Evolutionary conservation across 2,888 invertebrate species (phyloP).

Genomic region (Malthinus flaveolus): DNA sequence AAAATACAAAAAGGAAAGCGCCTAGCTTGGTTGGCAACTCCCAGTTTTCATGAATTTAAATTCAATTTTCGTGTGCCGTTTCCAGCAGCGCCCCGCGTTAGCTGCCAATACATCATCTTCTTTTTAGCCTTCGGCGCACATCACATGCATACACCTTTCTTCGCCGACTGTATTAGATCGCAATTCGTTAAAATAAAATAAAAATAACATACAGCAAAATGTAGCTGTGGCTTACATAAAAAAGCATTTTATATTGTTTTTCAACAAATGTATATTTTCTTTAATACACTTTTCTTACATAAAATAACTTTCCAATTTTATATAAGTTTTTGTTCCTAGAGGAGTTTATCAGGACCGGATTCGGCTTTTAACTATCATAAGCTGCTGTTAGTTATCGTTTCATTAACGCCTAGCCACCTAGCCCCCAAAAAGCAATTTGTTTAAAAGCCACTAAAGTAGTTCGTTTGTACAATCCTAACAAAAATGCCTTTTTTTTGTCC

Average conservation of each 20-base stretch:
- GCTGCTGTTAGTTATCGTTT: no score
- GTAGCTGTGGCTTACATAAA: conserved; percentile 16
- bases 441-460: no score
- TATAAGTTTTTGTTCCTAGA: no score
- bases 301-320: no score
- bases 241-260: conserved; percentile 9
- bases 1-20: conserved; percentile 29
- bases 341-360: no score
- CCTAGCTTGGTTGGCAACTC: conserved; percentile 43
- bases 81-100: conserved; percentile 42
- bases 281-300: no score
- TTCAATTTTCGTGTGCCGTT: conserved; percentile 53
- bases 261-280: no score
- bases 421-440: no score
- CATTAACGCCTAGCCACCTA: no score
- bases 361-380: no score
- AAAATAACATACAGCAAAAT: conserved; percentile 30
- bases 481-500: no score
- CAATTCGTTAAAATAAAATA: conserved; percentile 30
- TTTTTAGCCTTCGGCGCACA: conserved; percentile 44
- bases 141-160: conserved; percentile 42
- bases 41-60: conserved; percentile 54
- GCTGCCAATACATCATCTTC: conserved; percentile 52
- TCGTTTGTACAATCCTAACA: no score
- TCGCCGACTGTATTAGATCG: conserved; percentile 38